Evolutionary conservation across 1,140 invertebrate genomes (phyloP).

Genomic region (Caenorhabditis remanei): DNA sequence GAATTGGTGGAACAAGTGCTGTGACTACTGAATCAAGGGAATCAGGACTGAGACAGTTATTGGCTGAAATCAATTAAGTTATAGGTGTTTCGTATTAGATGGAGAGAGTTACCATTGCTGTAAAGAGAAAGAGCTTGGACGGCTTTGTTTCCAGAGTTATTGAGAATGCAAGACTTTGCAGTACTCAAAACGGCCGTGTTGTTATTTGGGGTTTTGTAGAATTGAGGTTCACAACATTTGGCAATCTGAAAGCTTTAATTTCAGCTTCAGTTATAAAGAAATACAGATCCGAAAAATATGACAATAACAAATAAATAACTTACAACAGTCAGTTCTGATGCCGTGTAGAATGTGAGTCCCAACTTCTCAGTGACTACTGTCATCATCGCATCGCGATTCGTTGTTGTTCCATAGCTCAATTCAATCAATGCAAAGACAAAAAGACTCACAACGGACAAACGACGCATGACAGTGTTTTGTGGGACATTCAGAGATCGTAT

Average conservation of each 20-base stretch:
- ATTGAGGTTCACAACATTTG: not conserved
- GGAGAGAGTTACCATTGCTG: not conserved
- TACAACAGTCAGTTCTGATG: not conserved
- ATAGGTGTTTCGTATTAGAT: not conserved
- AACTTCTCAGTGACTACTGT: not conserved
- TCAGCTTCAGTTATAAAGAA: no score
- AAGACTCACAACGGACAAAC: not conserved
- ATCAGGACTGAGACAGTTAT: slow-evolving; percentile 13
- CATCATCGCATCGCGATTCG: slow-evolving; percentile 14
- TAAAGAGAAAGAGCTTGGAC: not conserved
- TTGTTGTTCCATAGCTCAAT: not conserved
- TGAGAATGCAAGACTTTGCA: not conserved
- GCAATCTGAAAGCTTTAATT: not conserved
- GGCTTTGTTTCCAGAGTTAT: slow-evolving; percentile 7
- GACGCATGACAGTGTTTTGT: not conserved
- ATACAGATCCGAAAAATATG: no score
- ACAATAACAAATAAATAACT: not conserved
- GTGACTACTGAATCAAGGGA: slow-evolving; percentile 24
- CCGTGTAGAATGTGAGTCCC: not conserved
- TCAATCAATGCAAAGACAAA: not conserved
- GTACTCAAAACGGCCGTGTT: not conserved
- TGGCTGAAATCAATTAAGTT: slow-evolving; percentile 19
- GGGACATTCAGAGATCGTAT: not conserved
- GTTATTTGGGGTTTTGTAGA: slow-evolving; percentile 4
- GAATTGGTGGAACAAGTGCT: not conserved